Base-by-base conservation (phyloP, 2,888 invertebrate species). In the Andricus quercusramuli region DNA sequence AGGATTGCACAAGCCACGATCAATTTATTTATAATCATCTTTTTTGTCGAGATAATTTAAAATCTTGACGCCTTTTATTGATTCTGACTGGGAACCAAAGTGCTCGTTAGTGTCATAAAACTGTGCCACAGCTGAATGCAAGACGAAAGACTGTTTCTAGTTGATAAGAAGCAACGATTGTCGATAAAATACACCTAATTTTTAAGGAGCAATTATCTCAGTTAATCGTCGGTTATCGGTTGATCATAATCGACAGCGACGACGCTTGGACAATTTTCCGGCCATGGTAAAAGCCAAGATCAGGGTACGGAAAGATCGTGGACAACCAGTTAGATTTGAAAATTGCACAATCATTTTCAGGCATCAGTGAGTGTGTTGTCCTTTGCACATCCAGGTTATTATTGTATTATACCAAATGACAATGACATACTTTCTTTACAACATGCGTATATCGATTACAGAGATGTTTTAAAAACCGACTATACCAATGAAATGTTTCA, bases 201-300 rank as follows among this genome's bases (percentile, higher is more conserved):
- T 56, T n/a, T n/a, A 32, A 67, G 13, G 8, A 56, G 32, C 32
- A 56, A 74, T 74, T 74, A 37, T 56, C 32, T 9, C 17, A 56
- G n/a, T 74, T 56, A 74, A 37, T 32, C 56, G 13, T 74, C 56
- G 13, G 74, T 74, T 56, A 74, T 74, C 47, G 37, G 29, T 32
- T 74, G 25, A 62, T 62, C 56, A 56, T 56, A 56, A 56, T 74
- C 56, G 8, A 17, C 20, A 51, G 32, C 29, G 15, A 13, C 17
- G 15, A 56, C n/a, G 56, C 74, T 56, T 32, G 56, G 32, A 56
- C 1, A 37, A 74, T 74, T 74, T 56, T 74, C 56, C 74, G 74
- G 56, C 56, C 74, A 74, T n/a, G 74, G 74, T 15, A 74, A 74
- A 74, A 74, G 32, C 4, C 74, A 74, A 74, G 74, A 37, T 32